phyloP scores from a whole-genome alignment of 1,140 invertebrate genomes.

The Brachionus sp. region DNA sequence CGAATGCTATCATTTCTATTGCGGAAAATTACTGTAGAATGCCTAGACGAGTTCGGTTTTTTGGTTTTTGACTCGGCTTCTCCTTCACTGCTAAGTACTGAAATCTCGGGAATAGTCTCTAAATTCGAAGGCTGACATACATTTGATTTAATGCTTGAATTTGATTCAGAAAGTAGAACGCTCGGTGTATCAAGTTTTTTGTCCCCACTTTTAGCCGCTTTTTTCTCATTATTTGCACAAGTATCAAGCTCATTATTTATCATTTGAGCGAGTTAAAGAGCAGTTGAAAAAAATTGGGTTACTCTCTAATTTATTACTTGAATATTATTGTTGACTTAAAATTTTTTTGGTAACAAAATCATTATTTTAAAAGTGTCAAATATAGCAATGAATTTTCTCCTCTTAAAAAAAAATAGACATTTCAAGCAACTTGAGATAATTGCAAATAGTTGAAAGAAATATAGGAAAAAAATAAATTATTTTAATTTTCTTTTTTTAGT shows the following conservation, averaged over 20 bases:
- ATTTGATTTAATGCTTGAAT: not conserved
- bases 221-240: not conserved
- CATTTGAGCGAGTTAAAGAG: not conserved
- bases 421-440: conserved; percentile 28
- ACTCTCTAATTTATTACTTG: not conserved
- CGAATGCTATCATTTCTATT: not conserved
- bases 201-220: not conserved
- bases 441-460: not conserved
- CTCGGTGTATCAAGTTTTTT: not conserved
- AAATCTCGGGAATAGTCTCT: not conserved
- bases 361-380: conserved; percentile 9
- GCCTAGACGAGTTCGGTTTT: not conserved
- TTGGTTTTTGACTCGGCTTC: not conserved
- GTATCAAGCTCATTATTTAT: conserved; percentile 22
- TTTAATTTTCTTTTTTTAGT: conserved; percentile 11
- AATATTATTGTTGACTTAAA: not conserved
- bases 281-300: not conserved
- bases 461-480: conserved; percentile 11
- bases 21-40: not conserved
- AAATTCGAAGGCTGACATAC: not conserved
- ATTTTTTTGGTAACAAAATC: conserved; percentile 4
- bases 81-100: not conserved
- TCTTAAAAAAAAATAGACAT: conserved; percentile 21
- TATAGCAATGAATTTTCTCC: not conserved
- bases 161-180: not conserved